Conservation (phyloP, 1,140 invertebrate genomes). For the Neoseiulus cucumeris region DNA sequence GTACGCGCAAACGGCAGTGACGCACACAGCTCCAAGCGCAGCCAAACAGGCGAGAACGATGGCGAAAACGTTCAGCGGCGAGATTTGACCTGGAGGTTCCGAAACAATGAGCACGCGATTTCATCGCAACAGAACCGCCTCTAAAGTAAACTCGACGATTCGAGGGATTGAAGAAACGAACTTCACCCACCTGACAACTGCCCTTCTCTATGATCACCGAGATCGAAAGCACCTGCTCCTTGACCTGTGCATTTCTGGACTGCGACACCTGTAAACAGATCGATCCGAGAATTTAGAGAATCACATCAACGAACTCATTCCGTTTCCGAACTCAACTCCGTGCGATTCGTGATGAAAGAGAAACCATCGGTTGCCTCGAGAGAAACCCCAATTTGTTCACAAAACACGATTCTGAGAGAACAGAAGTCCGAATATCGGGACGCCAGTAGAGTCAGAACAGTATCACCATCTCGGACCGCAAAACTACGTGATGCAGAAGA, state of each 20-base stretch:
- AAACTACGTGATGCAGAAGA: too few species aligned
- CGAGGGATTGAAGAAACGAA: neutral
- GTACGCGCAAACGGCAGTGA: neutral
- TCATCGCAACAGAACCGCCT: neutral
- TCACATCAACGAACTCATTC: too few species aligned
- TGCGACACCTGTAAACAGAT: neutral
- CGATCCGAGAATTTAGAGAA: too few species aligned
- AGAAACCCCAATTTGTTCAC: too few species aligned
- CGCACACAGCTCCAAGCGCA: neutral
- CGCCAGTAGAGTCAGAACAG: too few species aligned
- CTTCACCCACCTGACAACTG: neutral
- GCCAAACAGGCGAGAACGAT: neutral
- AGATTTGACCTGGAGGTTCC: neutral
- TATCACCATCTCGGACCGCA: too few species aligned
- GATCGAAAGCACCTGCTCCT: neutral
- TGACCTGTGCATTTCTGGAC: neutral
- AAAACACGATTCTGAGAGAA: too few species aligned
- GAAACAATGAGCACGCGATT: neutral
- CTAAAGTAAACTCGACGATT: neutral
- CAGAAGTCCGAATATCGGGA: too few species aligned
- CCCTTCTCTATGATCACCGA: neutral
- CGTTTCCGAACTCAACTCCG: too few species aligned
- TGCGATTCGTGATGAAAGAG: too few species aligned
- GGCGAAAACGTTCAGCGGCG: conserved; percentile 1
- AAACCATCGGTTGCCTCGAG: too few species aligned